Evolutionary conservation across 2,113 vertebrate genomes (phyloP), one percentile per base, ranked within the genome.

Genomic region (Etheostoma cragini): DNA sequence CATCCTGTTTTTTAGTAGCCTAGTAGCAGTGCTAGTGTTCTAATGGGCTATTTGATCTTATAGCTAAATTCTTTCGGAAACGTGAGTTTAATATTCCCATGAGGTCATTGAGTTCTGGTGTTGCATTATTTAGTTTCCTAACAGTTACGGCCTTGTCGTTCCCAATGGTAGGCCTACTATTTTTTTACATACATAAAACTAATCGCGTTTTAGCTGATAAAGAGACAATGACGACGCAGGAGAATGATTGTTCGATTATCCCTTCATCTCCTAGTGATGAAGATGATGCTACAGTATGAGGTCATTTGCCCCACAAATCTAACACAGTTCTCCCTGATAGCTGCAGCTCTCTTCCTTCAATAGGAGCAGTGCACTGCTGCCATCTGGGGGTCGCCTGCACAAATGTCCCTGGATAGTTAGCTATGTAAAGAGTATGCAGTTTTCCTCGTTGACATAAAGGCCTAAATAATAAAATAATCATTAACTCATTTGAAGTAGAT

Each of bases 231-330:
- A 16, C 33, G 24, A 50, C 12, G 16, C 42, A 14, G 61, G 47
- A 66, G n/a, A 42, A 6, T 21, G 52, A 46, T 60, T 58, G 53
- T 80, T 78, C 66, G 53, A 78, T 47, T 52, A 8, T 45, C 17
- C 75, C 83, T 89, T 90, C 83, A 66, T 92, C 80, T 62, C 60
- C 69, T 7, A 12, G 49, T 80, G 84, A 87, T 63, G 89, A 92
- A 81, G 87, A 91, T 56, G 90, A 93, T 85, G 83, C 81, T 88
- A 80, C 30, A 60, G 57, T 52, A 92, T 93, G 93, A 93, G 90
- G 91, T 94, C 88, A 93, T 91, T 92, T 88, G 88, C 71, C 85
- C 91, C 85, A 87, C 83, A 89, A 91, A 89, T 88, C 73, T 88
- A 90, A 92, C 83, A 84, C 81, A 86, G 63, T 91, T 88, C 85